A percentile compares a stretch with the other conserved stretches of the same genome.
Conservation (phyloP, 2,888 invertebrate species). For the Oscheius onirici region DNA sequence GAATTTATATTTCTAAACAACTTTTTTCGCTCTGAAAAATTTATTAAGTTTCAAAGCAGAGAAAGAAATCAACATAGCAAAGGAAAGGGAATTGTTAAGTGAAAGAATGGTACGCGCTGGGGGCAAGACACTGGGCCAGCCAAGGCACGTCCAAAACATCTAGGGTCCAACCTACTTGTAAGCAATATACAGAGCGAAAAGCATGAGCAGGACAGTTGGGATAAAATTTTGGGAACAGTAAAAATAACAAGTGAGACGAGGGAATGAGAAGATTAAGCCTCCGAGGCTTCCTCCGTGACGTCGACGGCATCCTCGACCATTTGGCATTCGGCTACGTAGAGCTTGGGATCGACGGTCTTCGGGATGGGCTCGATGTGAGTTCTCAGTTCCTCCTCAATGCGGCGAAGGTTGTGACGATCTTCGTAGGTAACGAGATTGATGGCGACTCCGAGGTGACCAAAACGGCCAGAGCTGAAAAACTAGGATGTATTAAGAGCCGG, state of each 20-base stretch:
- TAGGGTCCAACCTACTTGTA: neutral
- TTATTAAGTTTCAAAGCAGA: neutral
- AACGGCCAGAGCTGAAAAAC: conserved; percentile 76
- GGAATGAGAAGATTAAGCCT: neutral
- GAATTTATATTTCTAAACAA: neutral
- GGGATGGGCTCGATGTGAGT: conserved; percentile 99
- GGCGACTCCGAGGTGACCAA: conserved; percentile 98
- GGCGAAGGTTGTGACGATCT: conserved; percentile 94
- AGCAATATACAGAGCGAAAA: neutral
- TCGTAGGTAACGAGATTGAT: conserved; percentile 99
- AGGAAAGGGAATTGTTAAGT: neutral
- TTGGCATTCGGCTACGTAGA: conserved; percentile 90
- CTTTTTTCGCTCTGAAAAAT: neutral
- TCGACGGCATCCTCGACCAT: conserved; percentile 70
- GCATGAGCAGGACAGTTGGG: no score
- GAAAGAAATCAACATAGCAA: neutral
- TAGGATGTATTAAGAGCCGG: no score
- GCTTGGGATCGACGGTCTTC: conserved; percentile 96
- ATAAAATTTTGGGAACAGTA: neutral
- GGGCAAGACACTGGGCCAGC: conserved; percentile 58
- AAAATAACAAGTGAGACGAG: neutral
- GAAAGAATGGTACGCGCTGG: neutral
- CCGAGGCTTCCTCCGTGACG: neutral
- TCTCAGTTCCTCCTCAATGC: conserved; percentile 97
- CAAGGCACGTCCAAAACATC: neutral